Base-by-base conservation (phyloP, 2,888 invertebrate species). In the Monopis laevigella region DNA sequence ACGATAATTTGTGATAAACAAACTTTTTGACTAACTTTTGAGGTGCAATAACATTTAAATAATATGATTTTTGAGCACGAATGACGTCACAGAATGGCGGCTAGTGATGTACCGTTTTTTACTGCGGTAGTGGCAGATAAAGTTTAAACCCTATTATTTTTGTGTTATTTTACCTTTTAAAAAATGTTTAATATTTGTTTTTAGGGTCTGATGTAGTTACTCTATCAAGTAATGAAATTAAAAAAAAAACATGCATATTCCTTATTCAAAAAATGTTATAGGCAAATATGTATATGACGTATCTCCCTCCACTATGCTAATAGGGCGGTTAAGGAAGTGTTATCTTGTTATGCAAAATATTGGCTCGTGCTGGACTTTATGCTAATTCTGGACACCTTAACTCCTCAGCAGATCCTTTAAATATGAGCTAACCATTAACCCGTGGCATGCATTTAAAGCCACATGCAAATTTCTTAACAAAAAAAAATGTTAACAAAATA, bases 341-440 rank as follows among this genome's bases (percentile, higher is more conserved):
- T 72, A 72, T 74, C 72, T 68, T 62, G 64, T 68, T 75, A 75
- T 75, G 73, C 72, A 74, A 77, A 77, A 71, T 70, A 68, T 74
- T 65, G 65, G 71, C 77, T 71, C 75, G 80, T 72, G 78, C 67
- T 59, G 65, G 71, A 73, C 72, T 66, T 62, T 73, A 80, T 80
- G 80, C 66, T 72, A 80, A 78, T 75, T 54, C 46, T 10, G 24
- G 18, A 19, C 26, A 38, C 38, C 40, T 40, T 30, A 30, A 40
- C 30, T 30, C 40, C 10, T 11, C 39, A 17, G 35, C 13, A 30
- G 13, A 36, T 32, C 36, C 36, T 16, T 36, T 12, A 36, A 13
- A 7, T n/a, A 34, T 29, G 29, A 17, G 18, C 40, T 36, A 6
- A 36, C 36, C 36, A 36, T 19, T 36, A 36, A 11, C 36, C 11